Evolutionary conservation across 2,888 invertebrate genomes (phyloP).

Genomic region (Notodonta ziczac): DNA sequence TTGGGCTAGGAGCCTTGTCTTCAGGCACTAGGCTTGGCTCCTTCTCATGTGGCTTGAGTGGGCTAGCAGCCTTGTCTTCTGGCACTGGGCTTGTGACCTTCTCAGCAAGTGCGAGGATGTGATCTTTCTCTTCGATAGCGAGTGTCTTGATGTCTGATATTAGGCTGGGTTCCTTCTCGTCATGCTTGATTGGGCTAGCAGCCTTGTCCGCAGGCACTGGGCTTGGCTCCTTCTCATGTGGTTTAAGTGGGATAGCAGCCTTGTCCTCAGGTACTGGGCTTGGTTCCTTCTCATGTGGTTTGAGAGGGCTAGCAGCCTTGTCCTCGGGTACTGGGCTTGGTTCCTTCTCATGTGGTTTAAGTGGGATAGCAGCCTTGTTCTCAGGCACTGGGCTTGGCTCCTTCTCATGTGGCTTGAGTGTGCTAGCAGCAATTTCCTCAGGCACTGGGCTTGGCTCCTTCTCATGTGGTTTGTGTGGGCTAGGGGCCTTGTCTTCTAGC

Average conservation of each 20-base stretch:
- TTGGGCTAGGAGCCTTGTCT: conserved; percentile 16
- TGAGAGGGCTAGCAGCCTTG: background rate
- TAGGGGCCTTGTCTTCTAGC: conserved; percentile 10
- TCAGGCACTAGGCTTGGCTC: conserved; percentile 12
- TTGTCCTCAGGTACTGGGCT: conserved; percentile 4
- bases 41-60: conserved; percentile 3
- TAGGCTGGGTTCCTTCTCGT: conserved; percentile 6
- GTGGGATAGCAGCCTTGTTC: background rate
- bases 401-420: background rate
- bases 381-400: conserved; percentile 3
- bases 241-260: background rate
- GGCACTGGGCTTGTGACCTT: too few relatives aligned
- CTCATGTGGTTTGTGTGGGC: background rate
- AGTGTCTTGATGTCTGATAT: background rate
- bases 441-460: conserved; percentile 9
- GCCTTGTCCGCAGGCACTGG: background rate
- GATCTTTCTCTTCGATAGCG: background rate
- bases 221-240: conserved; percentile 8
- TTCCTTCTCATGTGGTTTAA: conserved; percentile 6
- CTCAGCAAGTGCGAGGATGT: background rate
- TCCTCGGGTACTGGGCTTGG: conserved; percentile 1
- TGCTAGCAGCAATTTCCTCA: conserved; percentile 5
- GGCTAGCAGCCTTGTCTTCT: too few relatives aligned
- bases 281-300: conserved; percentile 7
- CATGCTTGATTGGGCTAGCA: background rate